phyloP scores from a whole-genome alignment of 1,140 invertebrate species.

The Cherax destructor region DNA sequence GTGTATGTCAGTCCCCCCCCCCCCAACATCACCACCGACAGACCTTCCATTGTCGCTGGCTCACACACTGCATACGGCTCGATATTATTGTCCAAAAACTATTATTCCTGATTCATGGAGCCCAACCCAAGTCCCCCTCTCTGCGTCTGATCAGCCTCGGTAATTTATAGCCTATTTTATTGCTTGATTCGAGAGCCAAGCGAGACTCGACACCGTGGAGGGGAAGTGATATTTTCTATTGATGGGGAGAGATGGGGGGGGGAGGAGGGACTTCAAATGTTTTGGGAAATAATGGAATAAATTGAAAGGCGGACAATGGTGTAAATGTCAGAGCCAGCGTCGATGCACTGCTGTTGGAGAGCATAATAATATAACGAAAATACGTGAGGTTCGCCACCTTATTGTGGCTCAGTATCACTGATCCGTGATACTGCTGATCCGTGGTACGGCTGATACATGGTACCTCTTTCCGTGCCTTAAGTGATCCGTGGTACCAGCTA shows the following conservation, averaged over 20 bases:
- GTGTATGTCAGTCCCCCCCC: too few relatives aligned
- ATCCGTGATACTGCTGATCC: too few relatives aligned
- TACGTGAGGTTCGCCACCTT: neutral
- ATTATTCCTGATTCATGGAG: constrained; percentile 41
- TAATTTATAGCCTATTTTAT: neutral
- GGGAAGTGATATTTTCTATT: constrained; percentile 4
- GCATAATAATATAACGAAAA: neutral
- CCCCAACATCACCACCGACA: too few relatives aligned
- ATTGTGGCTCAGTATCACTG: neutral
- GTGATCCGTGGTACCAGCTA: too few relatives aligned
- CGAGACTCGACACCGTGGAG: neutral
- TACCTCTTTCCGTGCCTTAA: too few relatives aligned
- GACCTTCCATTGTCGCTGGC: neutral
- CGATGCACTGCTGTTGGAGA: neutral
- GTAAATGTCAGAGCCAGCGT: neutral
- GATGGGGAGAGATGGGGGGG: neutral
- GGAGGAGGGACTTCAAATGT: neutral
- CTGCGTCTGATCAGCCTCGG: constrained; percentile 8
- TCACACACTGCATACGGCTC: neutral
- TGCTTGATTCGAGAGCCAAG: neutral
- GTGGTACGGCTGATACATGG: too few relatives aligned
- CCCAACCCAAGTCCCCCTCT: constrained; percentile 8
- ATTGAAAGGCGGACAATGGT: neutral
- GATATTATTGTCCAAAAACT: constrained; percentile 37
- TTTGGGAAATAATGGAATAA: constrained; percentile 9